Conservation (phyloP, 2,797 vertebrate species). For the Malurus leucopterus region DNA sequence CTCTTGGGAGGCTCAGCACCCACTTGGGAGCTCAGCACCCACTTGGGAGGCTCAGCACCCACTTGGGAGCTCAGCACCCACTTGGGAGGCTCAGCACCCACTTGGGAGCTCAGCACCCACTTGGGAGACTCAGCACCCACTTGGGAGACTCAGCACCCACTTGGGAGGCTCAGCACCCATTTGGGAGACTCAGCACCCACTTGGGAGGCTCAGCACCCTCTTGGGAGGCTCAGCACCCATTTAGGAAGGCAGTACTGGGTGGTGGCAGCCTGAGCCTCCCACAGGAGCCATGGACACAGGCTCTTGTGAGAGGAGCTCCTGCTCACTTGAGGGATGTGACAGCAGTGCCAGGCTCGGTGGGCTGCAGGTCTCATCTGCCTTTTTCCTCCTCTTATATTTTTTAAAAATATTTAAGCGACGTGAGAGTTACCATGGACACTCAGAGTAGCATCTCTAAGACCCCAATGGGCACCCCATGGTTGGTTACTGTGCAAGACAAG, state of each 20-base stretch:
- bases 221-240: too few relatives aligned
- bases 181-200: background rate
- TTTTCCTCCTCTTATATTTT: rapidly evolving
- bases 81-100: too few relatives aligned
- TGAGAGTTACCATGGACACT: background rate
- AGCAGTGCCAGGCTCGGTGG: rapidly evolving
- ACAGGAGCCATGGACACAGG: background rate
- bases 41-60: too few relatives aligned
- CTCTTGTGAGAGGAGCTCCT: background rate
- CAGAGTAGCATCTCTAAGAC: background rate
- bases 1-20: background rate
- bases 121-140: too few relatives aligned
- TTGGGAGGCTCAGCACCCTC: background rate
- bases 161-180: background rate
- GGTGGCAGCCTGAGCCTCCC: background rate
- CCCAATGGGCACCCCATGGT: rapidly evolving
- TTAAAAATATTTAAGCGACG: background rate
- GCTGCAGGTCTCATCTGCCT: background rate
- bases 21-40: background rate
- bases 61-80: background rate
- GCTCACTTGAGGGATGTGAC: background rate
- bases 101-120: too few relatives aligned
- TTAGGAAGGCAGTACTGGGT: background rate
- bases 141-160: too few relatives aligned
- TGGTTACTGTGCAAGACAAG: background rate